Evolutionary conservation across 2,113 vertebrate genomes (phyloP).

Genomic region (Tauraco erythrolophus): DNA sequence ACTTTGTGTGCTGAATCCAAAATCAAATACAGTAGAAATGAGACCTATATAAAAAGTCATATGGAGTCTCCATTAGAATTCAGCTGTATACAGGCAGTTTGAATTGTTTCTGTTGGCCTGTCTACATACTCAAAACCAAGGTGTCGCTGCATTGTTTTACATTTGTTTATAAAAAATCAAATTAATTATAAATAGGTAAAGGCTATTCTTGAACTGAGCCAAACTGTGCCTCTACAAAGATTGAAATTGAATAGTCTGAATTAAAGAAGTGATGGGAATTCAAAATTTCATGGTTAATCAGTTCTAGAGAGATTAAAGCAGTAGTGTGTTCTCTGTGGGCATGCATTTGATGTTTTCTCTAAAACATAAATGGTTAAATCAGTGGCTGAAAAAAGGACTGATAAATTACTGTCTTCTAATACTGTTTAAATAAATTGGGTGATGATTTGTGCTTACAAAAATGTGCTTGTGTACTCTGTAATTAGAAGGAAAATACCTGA

Average conservation of each 20-base stretch:
- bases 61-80: background rate
- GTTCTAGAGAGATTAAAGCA: background rate
- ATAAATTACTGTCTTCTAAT: background rate
- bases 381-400: background rate
- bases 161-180: background rate
- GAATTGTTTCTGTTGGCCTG: background rate
- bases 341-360: background rate
- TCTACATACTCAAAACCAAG: background rate
- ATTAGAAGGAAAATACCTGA: background rate
- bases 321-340: background rate
- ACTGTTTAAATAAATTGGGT: background rate
- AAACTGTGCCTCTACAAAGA: background rate
- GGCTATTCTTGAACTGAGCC: background rate
- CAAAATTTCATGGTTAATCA: background rate
- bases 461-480: background rate
- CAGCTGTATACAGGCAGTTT: background rate
- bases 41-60: background rate
- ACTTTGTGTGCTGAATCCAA: background rate
- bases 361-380: background rate
- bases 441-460: background rate
- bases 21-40: background rate
- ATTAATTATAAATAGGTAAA: background rate
- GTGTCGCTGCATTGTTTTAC: background rate
- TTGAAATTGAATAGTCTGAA: background rate
- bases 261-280: background rate